phyloP scores from a whole-genome alignment of 2,797 vertebrate genomes.

The Tarsius wallacei region DNA sequence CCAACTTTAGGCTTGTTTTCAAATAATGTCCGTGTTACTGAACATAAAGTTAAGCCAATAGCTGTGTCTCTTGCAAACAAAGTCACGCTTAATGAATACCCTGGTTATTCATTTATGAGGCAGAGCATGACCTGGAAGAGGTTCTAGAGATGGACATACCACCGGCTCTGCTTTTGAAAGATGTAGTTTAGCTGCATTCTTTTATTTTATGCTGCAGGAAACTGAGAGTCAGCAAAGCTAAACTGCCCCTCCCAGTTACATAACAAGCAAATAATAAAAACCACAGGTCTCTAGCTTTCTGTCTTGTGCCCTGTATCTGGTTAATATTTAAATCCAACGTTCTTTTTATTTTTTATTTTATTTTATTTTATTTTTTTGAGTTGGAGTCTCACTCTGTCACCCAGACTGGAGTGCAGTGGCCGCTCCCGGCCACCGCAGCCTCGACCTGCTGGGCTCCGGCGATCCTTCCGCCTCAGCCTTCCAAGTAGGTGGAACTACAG shows the following conservation, averaged over 20 bases:
- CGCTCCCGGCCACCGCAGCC: too few species aligned
- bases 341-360: not conserved
- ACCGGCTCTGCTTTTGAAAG: not conserved
- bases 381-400: too few species aligned
- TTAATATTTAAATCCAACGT: constrained; percentile 41
- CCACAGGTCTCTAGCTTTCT: not conserved
- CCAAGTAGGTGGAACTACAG: too few species aligned
- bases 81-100: not conserved
- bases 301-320: not conserved
- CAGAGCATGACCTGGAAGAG: not conserved
- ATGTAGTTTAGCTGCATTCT: not conserved
- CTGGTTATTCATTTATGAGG: not conserved
- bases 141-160: accelerated
- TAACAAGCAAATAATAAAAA: not conserved
- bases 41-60: constrained; percentile 41
- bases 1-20: constrained; percentile 45
- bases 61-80: not conserved
- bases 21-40: not conserved
- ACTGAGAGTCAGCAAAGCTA: not conserved
- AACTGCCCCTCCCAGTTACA: not conserved
- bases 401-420: too few species aligned
- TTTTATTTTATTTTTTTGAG: too few species aligned
- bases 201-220: not conserved
- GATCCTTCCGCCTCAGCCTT: too few species aligned
- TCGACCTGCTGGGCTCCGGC: too few species aligned